Evolutionary conservation across 2,113 vertebrate genomes (phyloP).

Genomic region (Platichthys stellatus): DNA sequence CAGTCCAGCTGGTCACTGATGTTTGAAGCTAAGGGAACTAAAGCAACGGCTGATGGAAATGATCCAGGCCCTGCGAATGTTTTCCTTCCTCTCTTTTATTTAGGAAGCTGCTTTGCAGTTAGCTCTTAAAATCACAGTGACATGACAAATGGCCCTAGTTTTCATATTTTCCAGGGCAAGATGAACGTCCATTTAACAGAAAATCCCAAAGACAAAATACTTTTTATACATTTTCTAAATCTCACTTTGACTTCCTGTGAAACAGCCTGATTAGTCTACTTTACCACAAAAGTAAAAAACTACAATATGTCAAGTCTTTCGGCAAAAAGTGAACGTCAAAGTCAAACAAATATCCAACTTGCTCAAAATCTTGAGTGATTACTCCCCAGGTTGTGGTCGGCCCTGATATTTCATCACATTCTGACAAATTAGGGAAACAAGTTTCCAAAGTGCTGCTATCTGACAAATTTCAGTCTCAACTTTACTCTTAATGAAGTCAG

Average conservation of each 20-base stretch:
- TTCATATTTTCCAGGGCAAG: conserved; percentile 29
- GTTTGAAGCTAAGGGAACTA: background rate
- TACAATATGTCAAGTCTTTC: background rate
- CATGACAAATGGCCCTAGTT: conserved; percentile 20
- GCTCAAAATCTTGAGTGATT: conserved; percentile 6
- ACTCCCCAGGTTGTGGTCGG: background rate
- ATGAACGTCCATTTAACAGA: conserved; percentile 15
- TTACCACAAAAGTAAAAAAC: background rate
- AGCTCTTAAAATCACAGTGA: conserved; percentile 29
- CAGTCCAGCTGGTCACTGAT: conserved; percentile 1
- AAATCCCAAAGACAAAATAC: background rate
- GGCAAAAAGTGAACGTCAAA: background rate
- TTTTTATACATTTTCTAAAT: conserved; percentile 7
- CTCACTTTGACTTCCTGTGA: background rate
- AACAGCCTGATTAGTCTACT: background rate
- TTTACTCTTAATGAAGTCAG: conserved; percentile 3
- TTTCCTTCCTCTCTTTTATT: background rate
- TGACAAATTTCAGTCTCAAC: background rate
- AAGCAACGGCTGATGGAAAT: background rate
- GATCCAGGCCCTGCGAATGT: background rate
- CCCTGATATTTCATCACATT: background rate
- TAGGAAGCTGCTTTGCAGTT: conserved; percentile 12
- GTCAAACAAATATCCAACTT: background rate
- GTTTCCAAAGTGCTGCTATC: background rate
- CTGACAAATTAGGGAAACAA: background rate